phyloP scores from a whole-genome alignment of 2,888 invertebrate species.

The Carterocephalus palaemon region DNA sequence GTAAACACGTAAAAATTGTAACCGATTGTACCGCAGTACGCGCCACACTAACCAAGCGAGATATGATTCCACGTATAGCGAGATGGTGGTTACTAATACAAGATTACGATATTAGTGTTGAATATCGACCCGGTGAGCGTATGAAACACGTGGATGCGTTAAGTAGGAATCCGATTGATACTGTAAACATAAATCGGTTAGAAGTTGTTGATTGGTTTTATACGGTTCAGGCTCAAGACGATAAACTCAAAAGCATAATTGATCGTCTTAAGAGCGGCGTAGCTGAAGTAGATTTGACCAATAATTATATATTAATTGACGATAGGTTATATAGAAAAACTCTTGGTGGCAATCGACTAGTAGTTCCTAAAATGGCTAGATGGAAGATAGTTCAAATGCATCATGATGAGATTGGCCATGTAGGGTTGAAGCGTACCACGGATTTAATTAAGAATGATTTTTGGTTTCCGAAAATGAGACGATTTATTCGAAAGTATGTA shows the following conservation, averaged over 20 bases:
- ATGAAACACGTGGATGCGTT: conserved; percentile 31
- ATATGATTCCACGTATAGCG: conserved; percentile 30
- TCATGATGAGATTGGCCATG: conserved; percentile 43
- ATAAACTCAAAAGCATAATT: conserved; percentile 6
- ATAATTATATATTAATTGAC: conserved; percentile 21
- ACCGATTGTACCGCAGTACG: conserved; percentile 20
- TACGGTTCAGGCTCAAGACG: conserved; percentile 21
- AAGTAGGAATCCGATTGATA: conserved; percentile 19
- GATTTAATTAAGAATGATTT: conserved; percentile 30
- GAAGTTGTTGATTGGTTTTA: conserved; percentile 14
- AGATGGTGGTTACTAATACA: conserved; percentile 33
- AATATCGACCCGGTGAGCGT: conserved; percentile 29
- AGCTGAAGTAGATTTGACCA: conserved; percentile 9
- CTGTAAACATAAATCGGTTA: background rate
- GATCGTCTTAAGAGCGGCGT: conserved; percentile 1
- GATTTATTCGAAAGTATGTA: too few species aligned
- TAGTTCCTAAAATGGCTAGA: conserved; percentile 35
- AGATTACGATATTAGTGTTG: conserved; percentile 28
- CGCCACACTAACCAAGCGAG: conserved; percentile 23
- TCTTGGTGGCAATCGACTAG: conserved; percentile 23
- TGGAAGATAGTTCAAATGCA: conserved; percentile 41
- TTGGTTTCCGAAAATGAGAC: too few species aligned
- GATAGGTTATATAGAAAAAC: conserved; percentile 22
- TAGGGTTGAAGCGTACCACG: conserved; percentile 32
- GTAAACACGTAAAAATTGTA: conserved; percentile 12